phyloP scores from a whole-genome alignment of 2,888 invertebrate genomes.

The Lymantria dispar region DNA sequence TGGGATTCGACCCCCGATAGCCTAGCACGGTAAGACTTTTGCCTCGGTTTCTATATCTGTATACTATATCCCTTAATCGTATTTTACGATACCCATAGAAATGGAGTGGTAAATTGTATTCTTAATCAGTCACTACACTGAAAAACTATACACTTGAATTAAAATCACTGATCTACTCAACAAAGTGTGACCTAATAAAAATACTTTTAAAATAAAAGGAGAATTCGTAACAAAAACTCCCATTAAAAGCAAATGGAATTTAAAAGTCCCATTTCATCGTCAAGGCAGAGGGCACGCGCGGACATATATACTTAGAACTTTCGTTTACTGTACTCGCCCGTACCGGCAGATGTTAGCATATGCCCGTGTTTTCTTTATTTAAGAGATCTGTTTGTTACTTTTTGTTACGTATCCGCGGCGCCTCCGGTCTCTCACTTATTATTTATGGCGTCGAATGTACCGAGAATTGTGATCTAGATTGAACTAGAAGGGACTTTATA shows the following conservation, averaged over 20 bases:
- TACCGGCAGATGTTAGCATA: slow-evolving; percentile 79
- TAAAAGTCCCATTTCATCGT: slow-evolving; percentile 2
- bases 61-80: no score
- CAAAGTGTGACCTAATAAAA: neutral
- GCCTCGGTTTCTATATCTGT: no score
- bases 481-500: slow-evolving; percentile 23
- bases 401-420: slow-evolving; percentile 76
- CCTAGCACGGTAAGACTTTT: no score
- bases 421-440: slow-evolving; percentile 79
- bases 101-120: no score
- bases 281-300: slow-evolving; percentile 19
- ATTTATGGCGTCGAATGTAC: slow-evolving; percentile 76
- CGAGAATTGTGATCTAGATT: slow-evolving; percentile 29
- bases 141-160: no score
- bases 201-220: neutral
- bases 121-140: no score
- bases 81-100: no score
- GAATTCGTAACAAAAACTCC: neutral
- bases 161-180: no score
- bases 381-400: slow-evolving; percentile 80
- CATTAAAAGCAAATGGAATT: slow-evolving; percentile 1
- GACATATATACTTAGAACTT: slow-evolving; percentile 32
- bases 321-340: slow-evolving; percentile 41
- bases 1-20: no score
- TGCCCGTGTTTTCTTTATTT: slow-evolving; percentile 81